Conservation (phyloP, 2,888 invertebrate genomes). For the Drosophila dives region DNA sequence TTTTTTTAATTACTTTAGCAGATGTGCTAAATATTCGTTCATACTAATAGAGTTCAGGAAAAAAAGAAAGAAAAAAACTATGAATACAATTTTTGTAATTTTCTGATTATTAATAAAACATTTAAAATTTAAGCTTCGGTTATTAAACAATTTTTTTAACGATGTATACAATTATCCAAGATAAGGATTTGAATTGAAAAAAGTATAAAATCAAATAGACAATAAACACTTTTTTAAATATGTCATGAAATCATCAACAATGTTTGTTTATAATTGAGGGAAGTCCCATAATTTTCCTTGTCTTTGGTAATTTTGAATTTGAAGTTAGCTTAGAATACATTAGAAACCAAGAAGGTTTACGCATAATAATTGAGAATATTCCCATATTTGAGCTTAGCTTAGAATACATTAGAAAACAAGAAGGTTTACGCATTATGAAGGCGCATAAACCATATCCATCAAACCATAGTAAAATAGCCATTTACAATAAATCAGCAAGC, state of each 20-base stretch:
- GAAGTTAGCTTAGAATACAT: not conserved
- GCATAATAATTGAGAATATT: not conserved
- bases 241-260: not conserved
- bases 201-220: not conserved
- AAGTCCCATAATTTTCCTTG: not conserved
- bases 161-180: not conserved
- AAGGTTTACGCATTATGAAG: conserved; percentile 1
- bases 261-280: not conserved
- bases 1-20: conserved; percentile 4
- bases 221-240: not conserved
- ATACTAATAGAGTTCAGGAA: not conserved
- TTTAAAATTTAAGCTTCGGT: not conserved
- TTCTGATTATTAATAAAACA: not conserved
- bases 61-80: not conserved
- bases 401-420: not conserved
- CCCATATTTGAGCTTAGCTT: no score
- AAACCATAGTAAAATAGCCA: conserved; percentile 2
- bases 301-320: not conserved
- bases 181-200: not conserved
- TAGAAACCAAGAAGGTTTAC: not conserved
- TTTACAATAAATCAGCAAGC: conserved; percentile 42
- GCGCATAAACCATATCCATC: conserved; percentile 12
- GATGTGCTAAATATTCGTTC: not conserved
- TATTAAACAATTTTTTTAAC: not conserved
- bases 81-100: not conserved